Base-by-base conservation (phyloP, 2,888 invertebrate species). In the Herminia tarsipennalis region DNA sequence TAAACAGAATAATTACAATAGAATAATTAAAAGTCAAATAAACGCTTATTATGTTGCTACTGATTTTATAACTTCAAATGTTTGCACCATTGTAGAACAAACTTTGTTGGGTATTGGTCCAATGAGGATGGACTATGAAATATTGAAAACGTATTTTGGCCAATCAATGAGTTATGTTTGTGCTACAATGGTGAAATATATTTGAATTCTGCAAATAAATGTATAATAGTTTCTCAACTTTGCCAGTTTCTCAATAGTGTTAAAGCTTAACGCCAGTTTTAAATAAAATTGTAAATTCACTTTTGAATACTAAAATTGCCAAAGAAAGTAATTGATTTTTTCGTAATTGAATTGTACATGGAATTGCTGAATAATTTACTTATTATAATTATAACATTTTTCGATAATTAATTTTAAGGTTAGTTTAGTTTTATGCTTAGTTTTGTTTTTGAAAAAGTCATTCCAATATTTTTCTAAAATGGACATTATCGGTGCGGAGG, bases 251-350 rank as follows among this genome's bases (percentile, higher is more conserved):
- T 86, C 83, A 86, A 87, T 88, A 88, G 84, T 69, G 73, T 82
- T 64, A 82, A 73, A 64, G 85, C 86, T 87, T 83, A 66, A 82
- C 57, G 83, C 82, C 80, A 83, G 78, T 86, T 83, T 82, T 64
- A 75, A 73, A 64, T 55, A 69, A 73, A 70, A 90, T 89, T 91
- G 89, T 87, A 88, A 91, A 89, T 86, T 81, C 89, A 89, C 89
- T 88, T 90, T 91, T 89, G 87, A 89, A 88, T 86, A 81, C 67
- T 73, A 77, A 87, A 87, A 88, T 88, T 89, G 89, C 90, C 90
- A 90, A 91, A 91, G 90, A 90, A 81, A 77, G 77, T 79, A 85
- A 79, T 86, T 84, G 85, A 88, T 81, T 83, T 67, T 18, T 60
- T 54, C 44, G 42, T 56, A 72, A 75, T 73, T 72, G 64, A 70